Base-by-base conservation (phyloP, 2,888 invertebrate species). In the Ichneumon xanthorius region DNA sequence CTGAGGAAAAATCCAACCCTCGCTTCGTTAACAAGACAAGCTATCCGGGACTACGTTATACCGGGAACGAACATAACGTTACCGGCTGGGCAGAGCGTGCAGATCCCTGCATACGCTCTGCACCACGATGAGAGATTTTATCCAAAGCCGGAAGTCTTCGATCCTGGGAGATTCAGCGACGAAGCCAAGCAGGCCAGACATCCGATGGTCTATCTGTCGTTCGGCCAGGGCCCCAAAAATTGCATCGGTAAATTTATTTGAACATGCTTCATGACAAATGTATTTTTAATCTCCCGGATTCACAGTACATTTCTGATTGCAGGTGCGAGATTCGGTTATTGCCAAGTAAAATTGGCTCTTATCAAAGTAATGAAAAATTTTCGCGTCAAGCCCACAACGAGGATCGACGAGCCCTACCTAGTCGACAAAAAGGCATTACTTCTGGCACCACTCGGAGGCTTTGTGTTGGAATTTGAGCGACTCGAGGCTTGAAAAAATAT, bases 1-100 rank as follows among this genome's bases (percentile, higher is more conserved):
- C 88, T 95, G 26, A 90, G 95, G 22, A 92, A 93, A 68, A 94
- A 94, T 89, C 94, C 95, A 50, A 93, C 94, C 2, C 89, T 92
- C 0, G 82, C 90, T 2, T 63, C 88, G 7, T 79, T 94, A 16
- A 91, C 89, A 50, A 91, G 94, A 86, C 86, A 88, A 67, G 93
- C 94, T 16, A 87, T 87, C 4, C 76, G 87, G 50, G 78, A 84
- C 0, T 87, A 86, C 26, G 75, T 75, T 7, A 67, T 88, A 33
- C 70, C 80, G n/a, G 88, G 68, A 5, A 83, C 78, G 1, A 82
- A 86, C 53, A 14, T 87, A 0, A 83, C 67, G 2, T 77, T 88
- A 11, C 50, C 71, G 1, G 79, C 78, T 11, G 86, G 83, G 14
- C 84, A 82, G 9, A 16, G 14, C 6, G 30, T 88, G 0, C 45